Evolutionary conservation across 2,888 invertebrate genomes (phyloP).

Genomic region (Petrolisthes manimaculis): DNA sequence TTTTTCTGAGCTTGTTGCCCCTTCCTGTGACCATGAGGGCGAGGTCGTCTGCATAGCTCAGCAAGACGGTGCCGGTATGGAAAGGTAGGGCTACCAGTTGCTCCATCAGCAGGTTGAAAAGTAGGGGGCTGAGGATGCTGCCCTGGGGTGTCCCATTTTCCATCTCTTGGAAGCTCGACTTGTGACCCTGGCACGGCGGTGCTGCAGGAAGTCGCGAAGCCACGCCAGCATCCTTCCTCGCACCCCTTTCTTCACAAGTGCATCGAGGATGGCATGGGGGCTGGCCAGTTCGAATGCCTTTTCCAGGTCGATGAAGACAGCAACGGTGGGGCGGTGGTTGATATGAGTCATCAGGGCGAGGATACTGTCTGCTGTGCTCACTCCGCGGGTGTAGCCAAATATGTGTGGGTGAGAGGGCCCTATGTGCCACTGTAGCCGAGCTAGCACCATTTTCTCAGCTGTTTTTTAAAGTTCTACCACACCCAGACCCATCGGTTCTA

Average conservation of each 20-base stretch:
- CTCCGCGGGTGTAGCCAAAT: background rate
- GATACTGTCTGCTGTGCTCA: slow-evolving; percentile 2
- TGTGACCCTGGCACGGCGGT: background rate
- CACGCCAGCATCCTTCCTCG: background rate
- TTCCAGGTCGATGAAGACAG: background rate
- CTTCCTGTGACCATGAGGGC: too few relatives aligned
- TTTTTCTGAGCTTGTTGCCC: too few relatives aligned
- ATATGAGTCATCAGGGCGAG: background rate
- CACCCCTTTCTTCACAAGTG: background rate
- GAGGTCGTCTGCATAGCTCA: too few relatives aligned
- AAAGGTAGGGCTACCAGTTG: too few relatives aligned
- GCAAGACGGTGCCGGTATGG: too few relatives aligned
- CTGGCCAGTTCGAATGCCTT: slow-evolving; percentile 15
- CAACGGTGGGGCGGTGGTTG: background rate
- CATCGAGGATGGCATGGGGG: background rate
- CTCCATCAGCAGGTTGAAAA: too few relatives aligned
- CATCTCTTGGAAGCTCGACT: background rate
- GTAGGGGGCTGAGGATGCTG: background rate
- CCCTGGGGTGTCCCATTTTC: slow-evolving; percentile 6
- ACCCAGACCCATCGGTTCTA: too few relatives aligned
- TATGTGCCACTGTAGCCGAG: slow-evolving; percentile 2
- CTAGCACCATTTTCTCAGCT: slow-evolving; percentile 25
- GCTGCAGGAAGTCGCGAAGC: background rate
- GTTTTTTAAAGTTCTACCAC: too few relatives aligned
- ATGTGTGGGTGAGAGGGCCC: background rate